phyloP scores from a whole-genome alignment of 2,113 vertebrate species.

The Heterotis niloticus region DNA sequence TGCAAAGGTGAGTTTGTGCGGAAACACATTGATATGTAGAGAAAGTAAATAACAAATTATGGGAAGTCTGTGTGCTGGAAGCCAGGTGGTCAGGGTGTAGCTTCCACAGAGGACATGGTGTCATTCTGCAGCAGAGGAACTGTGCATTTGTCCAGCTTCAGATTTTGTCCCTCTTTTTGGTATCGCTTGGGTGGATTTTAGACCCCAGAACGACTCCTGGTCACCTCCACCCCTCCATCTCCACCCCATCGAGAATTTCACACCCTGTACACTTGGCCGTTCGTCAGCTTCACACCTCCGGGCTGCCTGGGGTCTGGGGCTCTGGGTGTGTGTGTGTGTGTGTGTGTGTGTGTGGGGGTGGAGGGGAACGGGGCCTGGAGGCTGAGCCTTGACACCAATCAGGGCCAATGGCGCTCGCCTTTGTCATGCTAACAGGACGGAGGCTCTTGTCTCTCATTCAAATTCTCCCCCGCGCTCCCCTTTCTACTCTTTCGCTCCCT shows the following conservation, averaged over 20 bases:
- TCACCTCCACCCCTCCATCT: conserved; percentile 9
- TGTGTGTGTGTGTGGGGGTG: too few relatives aligned
- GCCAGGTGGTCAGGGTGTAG: background rate
- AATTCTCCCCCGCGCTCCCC: conserved; percentile 59
- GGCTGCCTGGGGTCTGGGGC: conserved; percentile 46
- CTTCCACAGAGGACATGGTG: background rate
- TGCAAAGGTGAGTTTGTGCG: background rate
- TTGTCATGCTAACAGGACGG: conserved; percentile 73
- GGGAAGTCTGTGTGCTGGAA: background rate
- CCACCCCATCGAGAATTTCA: conserved; percentile 58
- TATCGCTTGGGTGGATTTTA: conserved; percentile 6
- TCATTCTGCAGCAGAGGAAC: background rate
- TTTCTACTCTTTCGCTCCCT: conserved; percentile 54
- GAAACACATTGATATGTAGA: background rate
- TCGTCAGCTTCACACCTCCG: conserved; percentile 62
- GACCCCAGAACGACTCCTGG: conserved; percentile 4
- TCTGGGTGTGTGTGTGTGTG: too few relatives aligned
- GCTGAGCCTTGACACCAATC: conserved; percentile 74
- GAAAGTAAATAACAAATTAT: background rate
- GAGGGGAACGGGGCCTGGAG: conserved; percentile 50
- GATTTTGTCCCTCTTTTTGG: conserved; percentile 18
- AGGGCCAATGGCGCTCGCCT: conserved; percentile 66
- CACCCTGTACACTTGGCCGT: conserved; percentile 73
- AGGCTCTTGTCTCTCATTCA: conserved; percentile 72
- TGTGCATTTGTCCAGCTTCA: background rate